Base-by-base conservation (phyloP, 2,888 invertebrate species). In the Pyrrhia umbra region DNA sequence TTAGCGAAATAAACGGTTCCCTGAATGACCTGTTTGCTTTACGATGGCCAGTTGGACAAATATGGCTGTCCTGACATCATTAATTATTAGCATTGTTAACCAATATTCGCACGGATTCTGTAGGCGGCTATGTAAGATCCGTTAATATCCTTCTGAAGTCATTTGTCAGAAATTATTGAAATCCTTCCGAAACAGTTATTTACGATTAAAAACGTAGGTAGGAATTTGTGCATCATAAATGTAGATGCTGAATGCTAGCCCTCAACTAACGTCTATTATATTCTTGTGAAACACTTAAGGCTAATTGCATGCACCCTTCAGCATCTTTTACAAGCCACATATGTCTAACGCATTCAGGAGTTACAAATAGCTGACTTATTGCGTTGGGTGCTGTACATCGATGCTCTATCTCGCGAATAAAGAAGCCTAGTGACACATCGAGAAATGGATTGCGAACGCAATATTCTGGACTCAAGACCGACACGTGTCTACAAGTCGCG, bases 21-120 rank as follows among this genome's bases (percentile, higher is more conserved):
- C 81, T 84, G 85, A 88, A 86, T 79, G 91, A 93, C 92, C 92
- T 92, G 92, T 92, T 91, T 92, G 86, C 88, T 76, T 83, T 77
- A 67, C 79, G 84, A 81, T 86, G 86, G 84, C 87, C 90, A 90
- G 90, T 88, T 91, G 92, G 80, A 87, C 92, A 93, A 93, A 92
- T 84, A 92, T 74, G 72, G 77, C 84, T 87, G 90, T 88, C 88
- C 82, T 69, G 84, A 89, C 84, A 92, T 92, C 92, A 93, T 93
- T 92, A 92, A 93, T 93, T 90, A 90, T 80, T 73, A 74, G 68
- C 85, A 82, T 87, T 87, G 87, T 83, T 84, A 82, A 73, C 74
- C 75, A 77, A 82, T 82, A 85, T 84, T 85, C 85, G 82, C 82
- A 85, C 80, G 82, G 65, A 59, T 75, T 69, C 60, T 49, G 77